Conservation (phyloP, 2,113 vertebrate species). For the Salvelinus alpinus region DNA sequence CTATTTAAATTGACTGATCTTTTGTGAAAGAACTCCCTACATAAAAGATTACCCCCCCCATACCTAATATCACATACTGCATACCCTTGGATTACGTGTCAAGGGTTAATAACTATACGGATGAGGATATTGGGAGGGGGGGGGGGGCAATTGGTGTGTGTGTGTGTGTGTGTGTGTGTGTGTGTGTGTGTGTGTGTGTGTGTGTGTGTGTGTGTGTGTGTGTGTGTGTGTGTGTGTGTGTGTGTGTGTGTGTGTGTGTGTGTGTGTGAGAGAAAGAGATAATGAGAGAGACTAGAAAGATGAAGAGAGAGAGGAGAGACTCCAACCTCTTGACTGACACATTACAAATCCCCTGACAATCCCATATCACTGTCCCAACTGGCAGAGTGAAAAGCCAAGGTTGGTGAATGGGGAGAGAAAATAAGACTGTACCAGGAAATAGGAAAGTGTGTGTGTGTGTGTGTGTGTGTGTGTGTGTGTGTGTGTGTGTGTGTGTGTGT, state of each 20-base stretch:
- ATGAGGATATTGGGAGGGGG: constrained; percentile 27
- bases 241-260: neutral
- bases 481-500: neutral
- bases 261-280: neutral
- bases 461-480: neutral
- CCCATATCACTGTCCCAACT: neutral
- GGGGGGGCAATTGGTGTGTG: neutral
- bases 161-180: constrained; percentile 9
- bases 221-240: neutral
- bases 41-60: constrained; percentile 63
- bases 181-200: constrained; percentile 1
- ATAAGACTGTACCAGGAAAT: neutral
- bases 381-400: neutral
- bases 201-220: constrained; percentile 1
- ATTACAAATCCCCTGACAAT: constrained; percentile 4
- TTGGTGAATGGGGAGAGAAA: neutral
- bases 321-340: neutral
- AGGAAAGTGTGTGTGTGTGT: neutral
- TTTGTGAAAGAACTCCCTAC: constrained; percentile 66
- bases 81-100: constrained; percentile 61
- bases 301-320: neutral
- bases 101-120: constrained; percentile 63
- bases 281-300: neutral
- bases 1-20: constrained; percentile 69
- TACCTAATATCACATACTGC: constrained; percentile 59